A percentile compares a stretch with the other conserved stretches of the same genome.
These are phyloP conservation scores for Periophthalmodon schlosseri DNA, from an alignment of 2,113 vertebrate genomes.

Conservation along the genomic window DNA sequence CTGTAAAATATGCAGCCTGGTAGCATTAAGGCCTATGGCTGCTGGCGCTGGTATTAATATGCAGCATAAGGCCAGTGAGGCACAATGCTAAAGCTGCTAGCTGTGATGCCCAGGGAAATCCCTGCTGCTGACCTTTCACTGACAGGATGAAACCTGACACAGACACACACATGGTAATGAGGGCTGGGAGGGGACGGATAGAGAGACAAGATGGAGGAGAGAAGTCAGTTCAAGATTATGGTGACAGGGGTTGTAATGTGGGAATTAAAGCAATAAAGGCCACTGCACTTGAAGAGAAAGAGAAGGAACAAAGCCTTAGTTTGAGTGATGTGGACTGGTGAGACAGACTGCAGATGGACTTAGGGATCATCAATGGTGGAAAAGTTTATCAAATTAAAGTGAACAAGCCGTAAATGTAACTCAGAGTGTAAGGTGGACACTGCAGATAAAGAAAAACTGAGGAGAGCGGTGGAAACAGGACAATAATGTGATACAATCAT, in stretches of 20 bases:
- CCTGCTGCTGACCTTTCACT: slow-evolving; percentile 75
- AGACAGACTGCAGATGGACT: not conserved
- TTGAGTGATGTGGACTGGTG: slow-evolving; percentile 11
- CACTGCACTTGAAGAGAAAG: slow-evolving; percentile 13
- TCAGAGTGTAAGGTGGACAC: not conserved
- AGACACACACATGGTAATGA: slow-evolving; percentile 68
- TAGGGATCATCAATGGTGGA: slow-evolving; percentile 8
- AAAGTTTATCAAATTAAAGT: slow-evolving; percentile 1
- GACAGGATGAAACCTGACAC: slow-evolving; percentile 75
- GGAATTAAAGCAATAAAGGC: slow-evolving; percentile 42
- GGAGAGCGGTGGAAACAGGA: slow-evolving; percentile 7
- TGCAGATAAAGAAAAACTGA: not conserved
- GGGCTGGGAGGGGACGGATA: slow-evolving; percentile 33
- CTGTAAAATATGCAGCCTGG: slow-evolving; percentile 63
- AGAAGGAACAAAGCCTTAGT: not conserved
- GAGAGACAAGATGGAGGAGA: slow-evolving; percentile 29
- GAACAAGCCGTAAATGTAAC: not conserved
- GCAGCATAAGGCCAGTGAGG: slow-evolving; percentile 66
- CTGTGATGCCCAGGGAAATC: slow-evolving; percentile 73
- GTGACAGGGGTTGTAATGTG: slow-evolving; percentile 21
- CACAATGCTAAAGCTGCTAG: slow-evolving; percentile 67
- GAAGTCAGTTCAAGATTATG: slow-evolving; percentile 6
- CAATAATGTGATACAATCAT: slow-evolving; percentile 10
- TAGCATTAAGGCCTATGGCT: slow-evolving; percentile 58
- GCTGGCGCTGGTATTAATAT: slow-evolving; percentile 64